Evolutionary conservation across 2,888 invertebrate species (phyloP).

Genomic region (Ferrisia virgata): DNA sequence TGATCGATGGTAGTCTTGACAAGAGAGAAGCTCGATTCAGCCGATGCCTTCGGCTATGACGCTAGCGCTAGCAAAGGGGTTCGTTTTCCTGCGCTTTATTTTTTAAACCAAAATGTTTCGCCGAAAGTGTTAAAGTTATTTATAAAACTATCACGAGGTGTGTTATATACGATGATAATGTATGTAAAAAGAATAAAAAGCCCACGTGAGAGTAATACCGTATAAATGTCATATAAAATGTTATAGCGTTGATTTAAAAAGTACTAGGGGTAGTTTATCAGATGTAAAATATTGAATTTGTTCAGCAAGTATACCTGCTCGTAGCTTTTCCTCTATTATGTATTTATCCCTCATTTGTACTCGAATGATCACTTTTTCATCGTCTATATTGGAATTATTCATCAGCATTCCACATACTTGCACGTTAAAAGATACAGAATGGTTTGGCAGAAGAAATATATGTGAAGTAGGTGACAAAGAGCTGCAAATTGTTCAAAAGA

Average conservation of each 20-base stretch:
- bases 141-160: neutral
- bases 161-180: neutral
- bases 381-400: no score
- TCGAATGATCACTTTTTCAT: no score
- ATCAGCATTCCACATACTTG: no score
- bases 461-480: no score
- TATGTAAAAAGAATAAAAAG: neutral
- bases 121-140: neutral
- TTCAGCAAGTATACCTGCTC: no score
- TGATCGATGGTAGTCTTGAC: neutral
- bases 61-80: no score
- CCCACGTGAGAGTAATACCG: neutral
- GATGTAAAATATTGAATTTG: neutral
- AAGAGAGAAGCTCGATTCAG: no score
- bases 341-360: no score
- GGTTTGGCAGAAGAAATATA: no score
- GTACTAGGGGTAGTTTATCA: neutral
- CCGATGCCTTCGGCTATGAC: neutral
- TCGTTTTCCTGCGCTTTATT: neutral
- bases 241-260: neutral
- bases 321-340: no score
- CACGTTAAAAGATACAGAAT: no score
- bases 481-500: no score
- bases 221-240: neutral
- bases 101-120: neutral